phyloP scores from a whole-genome alignment of 2,797 vertebrate genomes.

The Avahi laniger region DNA sequence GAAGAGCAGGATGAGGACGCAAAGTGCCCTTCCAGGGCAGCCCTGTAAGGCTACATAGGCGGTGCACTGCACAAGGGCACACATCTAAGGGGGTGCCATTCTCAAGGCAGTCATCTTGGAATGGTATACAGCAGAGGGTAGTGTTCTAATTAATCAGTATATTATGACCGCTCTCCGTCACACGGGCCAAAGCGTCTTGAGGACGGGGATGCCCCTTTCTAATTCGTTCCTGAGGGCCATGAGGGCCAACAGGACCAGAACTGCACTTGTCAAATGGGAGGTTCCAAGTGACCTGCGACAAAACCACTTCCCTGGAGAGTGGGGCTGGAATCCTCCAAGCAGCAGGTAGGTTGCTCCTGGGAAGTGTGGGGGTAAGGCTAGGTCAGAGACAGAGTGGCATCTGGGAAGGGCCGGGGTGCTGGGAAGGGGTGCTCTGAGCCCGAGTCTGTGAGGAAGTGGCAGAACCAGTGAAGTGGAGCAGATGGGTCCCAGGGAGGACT shows the following conservation, averaged over 20 bases:
- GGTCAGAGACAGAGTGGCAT: background rate
- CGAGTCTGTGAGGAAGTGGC: background rate
- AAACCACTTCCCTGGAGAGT: background rate
- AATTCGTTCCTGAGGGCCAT: accelerated
- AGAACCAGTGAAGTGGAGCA: background rate
- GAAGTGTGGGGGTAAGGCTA: background rate
- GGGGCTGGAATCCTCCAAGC: background rate
- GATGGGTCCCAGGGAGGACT: background rate
- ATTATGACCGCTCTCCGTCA: accelerated
- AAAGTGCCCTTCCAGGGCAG: accelerated
- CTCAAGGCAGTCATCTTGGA: background rate
- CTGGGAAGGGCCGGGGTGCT: background rate
- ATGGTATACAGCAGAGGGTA: accelerated
- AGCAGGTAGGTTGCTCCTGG: background rate
- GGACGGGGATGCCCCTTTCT: background rate
- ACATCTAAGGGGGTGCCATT: accelerated
- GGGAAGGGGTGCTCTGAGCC: background rate
- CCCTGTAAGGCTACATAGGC: background rate
- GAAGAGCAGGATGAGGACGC: background rate
- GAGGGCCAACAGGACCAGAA: no score
- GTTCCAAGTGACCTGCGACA: background rate
- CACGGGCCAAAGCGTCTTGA: background rate
- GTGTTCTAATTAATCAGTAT: no score
- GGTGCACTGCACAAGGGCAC: background rate
- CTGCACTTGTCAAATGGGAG: background rate